Evolutionary conservation across 2,888 invertebrate species (phyloP).

Genomic region (Apamea crenata): DNA sequence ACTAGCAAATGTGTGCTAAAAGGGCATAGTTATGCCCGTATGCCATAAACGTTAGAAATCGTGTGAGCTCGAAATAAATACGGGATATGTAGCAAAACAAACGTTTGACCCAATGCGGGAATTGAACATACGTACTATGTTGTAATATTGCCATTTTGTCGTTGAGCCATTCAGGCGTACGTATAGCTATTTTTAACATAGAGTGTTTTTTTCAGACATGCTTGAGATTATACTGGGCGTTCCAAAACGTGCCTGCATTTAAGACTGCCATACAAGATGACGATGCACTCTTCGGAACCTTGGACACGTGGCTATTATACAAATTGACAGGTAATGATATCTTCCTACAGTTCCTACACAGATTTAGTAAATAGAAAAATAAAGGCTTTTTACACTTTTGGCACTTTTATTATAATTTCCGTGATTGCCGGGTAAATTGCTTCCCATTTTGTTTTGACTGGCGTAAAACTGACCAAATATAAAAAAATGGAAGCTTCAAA

Average conservation of each 20-base stretch:
- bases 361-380: constrained; percentile 13
- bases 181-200: background rate
- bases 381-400: background rate
- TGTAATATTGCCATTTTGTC: constrained; percentile 11
- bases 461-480: background rate
- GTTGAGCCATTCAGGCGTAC: background rate
- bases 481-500: background rate
- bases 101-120: background rate
- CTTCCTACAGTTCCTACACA: constrained; percentile 62
- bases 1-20: background rate
- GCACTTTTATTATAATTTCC: background rate
- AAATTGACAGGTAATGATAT: constrained; percentile 91
- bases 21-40: no score
- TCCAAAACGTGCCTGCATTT: constrained; percentile 93
- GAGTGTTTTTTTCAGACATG: constrained; percentile 91
- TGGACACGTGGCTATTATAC: constrained; percentile 98
- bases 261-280: constrained; percentile 91
- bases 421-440: background rate
- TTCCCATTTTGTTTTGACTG: background rate
- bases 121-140: background rate
- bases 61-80: background rate
- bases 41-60: background rate
- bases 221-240: constrained; percentile 94
- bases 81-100: background rate
- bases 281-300: constrained; percentile 95